These are phyloP conservation scores for Crotalus tigris DNA, from an alignment of 2,113 vertebrate genomes.

Conservation along the genomic window DNA sequence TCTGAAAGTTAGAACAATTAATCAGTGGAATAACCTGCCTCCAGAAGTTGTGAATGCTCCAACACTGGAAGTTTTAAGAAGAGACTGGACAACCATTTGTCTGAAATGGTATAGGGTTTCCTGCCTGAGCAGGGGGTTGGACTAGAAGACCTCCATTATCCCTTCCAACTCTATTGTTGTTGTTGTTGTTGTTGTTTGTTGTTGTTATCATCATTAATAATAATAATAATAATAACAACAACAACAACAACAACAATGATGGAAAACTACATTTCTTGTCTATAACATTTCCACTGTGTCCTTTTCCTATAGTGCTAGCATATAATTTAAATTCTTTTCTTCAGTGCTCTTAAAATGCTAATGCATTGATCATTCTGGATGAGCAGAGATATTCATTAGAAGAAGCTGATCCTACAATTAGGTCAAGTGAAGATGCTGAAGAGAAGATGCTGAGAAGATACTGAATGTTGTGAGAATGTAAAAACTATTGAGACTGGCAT, in stretches of 20 bases:
- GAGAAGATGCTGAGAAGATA: background rate
- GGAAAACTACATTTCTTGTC: conserved; percentile 9
- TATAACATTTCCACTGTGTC: conserved; percentile 41
- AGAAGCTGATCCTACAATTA: background rate
- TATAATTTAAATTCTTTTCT: conserved; percentile 24
- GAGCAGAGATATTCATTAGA: background rate
- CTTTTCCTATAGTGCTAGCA: conserved; percentile 26
- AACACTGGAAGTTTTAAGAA: too few species aligned
- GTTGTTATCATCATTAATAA: too few species aligned
- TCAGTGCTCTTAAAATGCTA: background rate
- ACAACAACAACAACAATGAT: background rate
- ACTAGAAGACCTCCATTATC: too few species aligned
- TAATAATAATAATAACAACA: too few species aligned
- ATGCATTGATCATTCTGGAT: background rate
- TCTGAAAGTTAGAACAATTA: too few species aligned
- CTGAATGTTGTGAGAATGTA: background rate
- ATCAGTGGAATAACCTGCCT: too few species aligned
- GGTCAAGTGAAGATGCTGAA: background rate
- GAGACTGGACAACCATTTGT: too few species aligned
- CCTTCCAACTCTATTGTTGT: too few species aligned
- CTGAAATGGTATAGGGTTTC: too few species aligned
- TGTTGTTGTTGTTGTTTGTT: too few species aligned
- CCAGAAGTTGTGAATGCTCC: too few species aligned
- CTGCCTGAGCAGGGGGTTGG: too few species aligned
- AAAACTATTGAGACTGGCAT: background rate